phyloP scores from a whole-genome alignment of 92 coral and sea anemone genomes.

The Diadumene lineata region DNA sequence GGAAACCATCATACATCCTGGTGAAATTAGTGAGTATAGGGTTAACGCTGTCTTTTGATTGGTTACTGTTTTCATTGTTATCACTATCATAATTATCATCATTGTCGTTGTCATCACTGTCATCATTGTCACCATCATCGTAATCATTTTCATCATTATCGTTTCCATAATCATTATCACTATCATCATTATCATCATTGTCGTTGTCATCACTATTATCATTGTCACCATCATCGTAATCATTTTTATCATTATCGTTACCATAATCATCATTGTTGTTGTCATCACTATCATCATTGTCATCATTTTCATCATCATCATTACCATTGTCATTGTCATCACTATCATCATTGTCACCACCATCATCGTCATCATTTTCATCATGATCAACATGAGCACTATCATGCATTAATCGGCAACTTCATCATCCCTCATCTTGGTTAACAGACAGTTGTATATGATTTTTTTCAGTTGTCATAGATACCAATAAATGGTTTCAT shows the following conservation, averaged over 20 bases:
- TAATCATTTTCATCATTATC: neutral
- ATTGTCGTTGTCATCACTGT: neutral
- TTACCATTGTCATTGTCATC: neutral
- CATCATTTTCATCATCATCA: neutral
- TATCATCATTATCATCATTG: neutral
- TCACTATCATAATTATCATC: neutral
- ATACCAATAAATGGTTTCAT: conserved; percentile 95
- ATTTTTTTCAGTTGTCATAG: conserved; percentile 75
- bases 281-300: neutral
- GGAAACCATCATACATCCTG: conserved; percentile 71
- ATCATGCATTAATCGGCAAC: too few relatives aligned
- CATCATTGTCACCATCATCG: neutral
- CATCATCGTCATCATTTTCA: too few relatives aligned
- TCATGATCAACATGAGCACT: too few relatives aligned
- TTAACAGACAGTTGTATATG: too few relatives aligned
- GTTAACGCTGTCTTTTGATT: too few relatives aligned
- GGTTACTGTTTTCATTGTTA: neutral
- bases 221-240: neutral
- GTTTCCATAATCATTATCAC: neutral
- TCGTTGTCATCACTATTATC: neutral
- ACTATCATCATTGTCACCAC: neutral
- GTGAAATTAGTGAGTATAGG: conserved; percentile 95
- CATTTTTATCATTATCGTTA: neutral
- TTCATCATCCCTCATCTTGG: too few relatives aligned
- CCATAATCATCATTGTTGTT: neutral